phyloP scores from a whole-genome alignment of 2,113 vertebrate genomes.

The Eurypyga helias region DNA sequence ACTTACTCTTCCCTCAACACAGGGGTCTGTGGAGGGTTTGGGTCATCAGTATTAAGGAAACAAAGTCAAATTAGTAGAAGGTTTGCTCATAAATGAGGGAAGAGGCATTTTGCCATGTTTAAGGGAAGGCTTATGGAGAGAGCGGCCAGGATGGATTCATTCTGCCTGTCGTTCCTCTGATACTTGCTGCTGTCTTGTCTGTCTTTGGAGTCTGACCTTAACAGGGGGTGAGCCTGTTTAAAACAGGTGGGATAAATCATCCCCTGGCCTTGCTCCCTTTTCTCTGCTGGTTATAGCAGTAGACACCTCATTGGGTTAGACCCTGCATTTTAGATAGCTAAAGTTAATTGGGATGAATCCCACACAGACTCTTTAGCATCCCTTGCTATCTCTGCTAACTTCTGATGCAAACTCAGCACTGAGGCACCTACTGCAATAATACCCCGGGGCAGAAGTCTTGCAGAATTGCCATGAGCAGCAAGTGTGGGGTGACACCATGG shows the following conservation, averaged over 20 bases:
- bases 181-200: background rate
- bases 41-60: background rate
- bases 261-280: background rate
- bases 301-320: background rate
- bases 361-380: background rate
- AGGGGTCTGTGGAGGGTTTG: background rate
- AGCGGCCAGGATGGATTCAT: background rate
- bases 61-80: background rate
- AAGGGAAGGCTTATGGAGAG: background rate
- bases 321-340: background rate
- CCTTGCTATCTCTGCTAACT: background rate
- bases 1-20: background rate
- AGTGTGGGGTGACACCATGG: rapidly evolving
- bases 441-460: background rate
- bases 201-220: background rate
- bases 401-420: background rate
- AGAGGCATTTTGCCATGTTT: background rate
- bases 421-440: background rate
- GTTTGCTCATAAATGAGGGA: background rate
- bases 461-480: background rate
- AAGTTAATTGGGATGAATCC: background rate
- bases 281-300: background rate
- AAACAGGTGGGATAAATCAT: background rate
- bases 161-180: background rate
- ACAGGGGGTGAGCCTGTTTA: background rate